These are phyloP conservation scores for Lasioglossum villosulum DNA, from an alignment of 2,888 invertebrate species.

Conservation along the genomic window DNA sequence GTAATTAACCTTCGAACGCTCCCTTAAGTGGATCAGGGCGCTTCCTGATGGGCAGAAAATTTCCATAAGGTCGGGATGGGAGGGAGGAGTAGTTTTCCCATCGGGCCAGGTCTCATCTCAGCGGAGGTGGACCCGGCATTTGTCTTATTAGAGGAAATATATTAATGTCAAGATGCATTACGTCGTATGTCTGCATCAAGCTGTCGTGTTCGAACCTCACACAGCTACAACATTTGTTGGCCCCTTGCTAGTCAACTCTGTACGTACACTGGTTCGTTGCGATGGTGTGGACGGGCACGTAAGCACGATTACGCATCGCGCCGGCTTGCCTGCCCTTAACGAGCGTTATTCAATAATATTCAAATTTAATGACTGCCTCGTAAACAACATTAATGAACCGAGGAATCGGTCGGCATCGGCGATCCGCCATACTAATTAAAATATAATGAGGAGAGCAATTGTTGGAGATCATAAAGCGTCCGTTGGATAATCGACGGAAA, in stretches of 20 bases:
- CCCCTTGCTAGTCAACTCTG: constrained; percentile 28
- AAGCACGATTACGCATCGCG: constrained; percentile 65
- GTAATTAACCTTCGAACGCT: constrained; percentile 3
- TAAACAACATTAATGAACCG: constrained; percentile 80
- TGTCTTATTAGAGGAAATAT: constrained; percentile 73
- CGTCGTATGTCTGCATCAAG: constrained; percentile 76
- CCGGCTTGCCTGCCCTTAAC: constrained; percentile 71
- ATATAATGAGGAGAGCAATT: constrained; percentile 83
- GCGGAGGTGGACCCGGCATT: constrained; percentile 61
- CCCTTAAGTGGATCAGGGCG: constrained; percentile 8
- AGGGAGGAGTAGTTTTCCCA: constrained; percentile 62
- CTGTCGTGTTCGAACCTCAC: constrained; percentile 61
- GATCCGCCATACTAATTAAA: constrained; percentile 79
- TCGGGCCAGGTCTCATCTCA: constrained; percentile 29
- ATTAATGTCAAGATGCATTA: constrained; percentile 76
- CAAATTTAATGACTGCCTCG: constrained; percentile 80
- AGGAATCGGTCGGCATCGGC: constrained; percentile 69
- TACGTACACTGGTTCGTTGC: constrained; percentile 20
- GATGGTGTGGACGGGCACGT: constrained; percentile 45
- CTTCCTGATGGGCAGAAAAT: constrained; percentile 49
- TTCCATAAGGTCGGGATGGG: constrained; percentile 40
- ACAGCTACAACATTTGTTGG: constrained; percentile 13
- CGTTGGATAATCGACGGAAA: constrained; percentile 51
- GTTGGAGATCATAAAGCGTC: constrained; percentile 77
- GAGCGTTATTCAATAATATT: constrained; percentile 81